Percentiles rank a stretch among this genome's conserved stretches.
These are phyloP conservation scores for Calyptomena viridis DNA, from an alignment of 2,113 vertebrate species.

Conservation along the genomic window DNA sequence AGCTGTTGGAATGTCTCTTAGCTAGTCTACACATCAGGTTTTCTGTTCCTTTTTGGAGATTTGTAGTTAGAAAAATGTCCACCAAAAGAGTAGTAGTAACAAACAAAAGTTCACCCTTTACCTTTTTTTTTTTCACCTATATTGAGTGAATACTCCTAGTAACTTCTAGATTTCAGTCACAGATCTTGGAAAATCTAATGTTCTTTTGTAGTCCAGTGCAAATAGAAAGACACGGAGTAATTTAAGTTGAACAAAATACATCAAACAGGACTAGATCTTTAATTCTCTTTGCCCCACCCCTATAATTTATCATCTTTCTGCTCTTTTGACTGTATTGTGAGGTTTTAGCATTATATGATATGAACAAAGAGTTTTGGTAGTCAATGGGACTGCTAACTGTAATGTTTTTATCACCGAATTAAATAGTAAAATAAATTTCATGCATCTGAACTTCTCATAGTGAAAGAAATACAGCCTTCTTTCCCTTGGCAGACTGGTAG, in stretches of 20 bases:
- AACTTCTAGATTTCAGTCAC: not conserved
- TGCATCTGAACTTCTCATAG: not conserved
- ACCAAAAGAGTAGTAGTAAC: not conserved
- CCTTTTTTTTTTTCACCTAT: not conserved
- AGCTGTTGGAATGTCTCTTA: not conserved
- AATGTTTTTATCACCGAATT: not conserved
- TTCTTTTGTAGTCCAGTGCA: not conserved
- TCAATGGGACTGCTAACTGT: not conserved
- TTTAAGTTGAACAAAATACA: not conserved
- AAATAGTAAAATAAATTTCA: not conserved
- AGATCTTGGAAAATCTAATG: not conserved
- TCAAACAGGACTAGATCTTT: not conserved
- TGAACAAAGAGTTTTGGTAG: not conserved
- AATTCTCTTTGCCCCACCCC: rapidly evolving
- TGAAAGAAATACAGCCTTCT: not conserved
- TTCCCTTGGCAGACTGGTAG: not conserved
- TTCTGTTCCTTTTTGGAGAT: not conserved
- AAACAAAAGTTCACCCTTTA: not conserved
- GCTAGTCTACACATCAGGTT: not conserved
- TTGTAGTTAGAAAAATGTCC: not conserved
- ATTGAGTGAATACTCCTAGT: not conserved
- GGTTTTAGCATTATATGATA: not conserved
- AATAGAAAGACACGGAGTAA: not conserved
- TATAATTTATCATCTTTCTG: not conserved
- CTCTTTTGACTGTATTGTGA: not conserved